phyloP scores from a whole-genome alignment of 2,888 invertebrate species.

The Idaea straminata region DNA sequence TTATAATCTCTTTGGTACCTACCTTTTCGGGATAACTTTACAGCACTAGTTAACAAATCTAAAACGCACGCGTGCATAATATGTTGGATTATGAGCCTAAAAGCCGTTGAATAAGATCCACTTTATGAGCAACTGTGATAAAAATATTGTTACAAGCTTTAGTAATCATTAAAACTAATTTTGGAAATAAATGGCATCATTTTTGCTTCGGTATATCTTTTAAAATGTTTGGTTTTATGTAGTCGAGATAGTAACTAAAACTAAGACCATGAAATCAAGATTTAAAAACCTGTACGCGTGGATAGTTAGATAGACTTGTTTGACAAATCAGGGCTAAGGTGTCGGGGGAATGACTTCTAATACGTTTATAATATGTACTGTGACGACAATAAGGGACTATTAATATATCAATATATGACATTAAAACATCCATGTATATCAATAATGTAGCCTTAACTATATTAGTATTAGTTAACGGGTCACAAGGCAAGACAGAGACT shows the following conservation, averaged over 20 bases:
- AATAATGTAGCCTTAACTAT: constrained; percentile 40
- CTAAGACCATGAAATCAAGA: no score
- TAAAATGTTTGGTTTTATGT: no score
- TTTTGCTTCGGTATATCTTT: no score
- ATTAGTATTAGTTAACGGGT: constrained; percentile 42
- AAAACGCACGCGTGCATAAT: no score
- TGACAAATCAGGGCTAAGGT: constrained; percentile 1
- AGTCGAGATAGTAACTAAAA: no score
- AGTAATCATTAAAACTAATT: neutral
- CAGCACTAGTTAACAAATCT: no score
- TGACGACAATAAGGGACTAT: constrained; percentile 36
- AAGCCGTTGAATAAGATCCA: no score
- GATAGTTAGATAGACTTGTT: neutral
- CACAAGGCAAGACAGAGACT: constrained; percentile 43
- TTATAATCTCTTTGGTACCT: no score
- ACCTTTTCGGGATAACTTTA: no score
- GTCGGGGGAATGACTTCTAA: neutral
- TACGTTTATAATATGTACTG: constrained; percentile 18
- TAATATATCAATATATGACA: constrained; percentile 34
- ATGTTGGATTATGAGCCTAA: no score
- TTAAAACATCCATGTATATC: constrained; percentile 43
- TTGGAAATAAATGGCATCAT: no score
- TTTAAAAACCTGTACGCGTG: neutral
- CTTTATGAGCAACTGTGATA: no score
- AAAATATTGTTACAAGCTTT: neutral